Evolutionary conservation across 2,888 invertebrate genomes (phyloP), one percentile per base, ranked within the genome.

Genomic region (Callyntrura sp.): DNA sequence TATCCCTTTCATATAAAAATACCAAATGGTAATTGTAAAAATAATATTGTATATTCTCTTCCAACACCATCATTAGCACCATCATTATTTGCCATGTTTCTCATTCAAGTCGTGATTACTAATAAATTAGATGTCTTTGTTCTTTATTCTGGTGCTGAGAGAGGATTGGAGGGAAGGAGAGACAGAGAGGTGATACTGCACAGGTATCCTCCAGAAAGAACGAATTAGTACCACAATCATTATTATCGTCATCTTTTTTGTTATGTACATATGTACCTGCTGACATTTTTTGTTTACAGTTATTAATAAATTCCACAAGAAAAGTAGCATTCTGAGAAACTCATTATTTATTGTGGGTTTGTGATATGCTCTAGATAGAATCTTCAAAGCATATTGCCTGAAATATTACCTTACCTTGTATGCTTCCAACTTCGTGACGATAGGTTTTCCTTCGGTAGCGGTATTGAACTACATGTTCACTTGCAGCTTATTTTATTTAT

Each of bases 81-180:
- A 79, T 79, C 79, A 79, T 79, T 79, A 79, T 11, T 91, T 85
- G 85, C 90, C 90, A 90, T 87, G 86, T 84, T 92, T 91, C 92
- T 90, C 92, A 91, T 90, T 91, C 87, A 89, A 89, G 82, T 92
- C 92, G 91, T 92, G 92, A 92, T 92, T 90, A 90, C 84, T 84
- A 85, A 84, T 78, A 90, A 91, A 91, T 92, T 90, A 91, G 91
- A 90, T 91, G 90, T 91, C 90, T 87, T 91, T 92, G 90, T 79
- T 35, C 79, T 79, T 57, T 55, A 57, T 79, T 78, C 25, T 55
- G n/a, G 79, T 78, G 51, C 51, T 43, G 60, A 35, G 35, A 35
- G 35, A 35, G 35, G 2, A 35, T 35, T 35, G 35, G 35, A 35
- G 35, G 35, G n/a, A n/a, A 35, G 35, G 35, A 57, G 14, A 17